Percentiles rank a stretch among this genome's conserved stretches.
phyloP scores from a whole-genome alignment of 2,888 invertebrate genomes.

The Cylloceria caligata region DNA sequence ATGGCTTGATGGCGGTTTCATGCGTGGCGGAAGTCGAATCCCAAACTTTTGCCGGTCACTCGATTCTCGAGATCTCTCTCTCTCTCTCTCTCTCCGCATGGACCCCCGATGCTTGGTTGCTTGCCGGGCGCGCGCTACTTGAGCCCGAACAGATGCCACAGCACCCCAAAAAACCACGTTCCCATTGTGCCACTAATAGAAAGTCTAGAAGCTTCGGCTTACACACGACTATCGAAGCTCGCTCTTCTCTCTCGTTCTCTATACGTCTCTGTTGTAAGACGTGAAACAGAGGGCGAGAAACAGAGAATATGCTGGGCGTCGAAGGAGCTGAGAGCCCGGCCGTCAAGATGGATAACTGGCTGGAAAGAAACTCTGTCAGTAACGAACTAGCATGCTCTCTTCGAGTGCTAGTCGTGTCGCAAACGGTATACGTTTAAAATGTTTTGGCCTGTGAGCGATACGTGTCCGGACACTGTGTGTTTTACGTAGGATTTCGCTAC shows the following conservation, averaged over 20 bases:
- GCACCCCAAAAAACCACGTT: constrained; percentile 78
- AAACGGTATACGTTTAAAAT: constrained; percentile 52
- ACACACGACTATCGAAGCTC: constrained; percentile 50
- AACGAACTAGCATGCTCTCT: constrained; percentile 20
- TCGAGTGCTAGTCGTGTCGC: constrained; percentile 45
- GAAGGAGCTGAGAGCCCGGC: constrained; percentile 38
- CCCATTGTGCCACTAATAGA: constrained; percentile 83
- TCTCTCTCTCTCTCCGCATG: constrained; percentile 11
- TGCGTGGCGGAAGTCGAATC: constrained; percentile 66
- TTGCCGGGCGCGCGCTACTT: constrained; percentile 78
- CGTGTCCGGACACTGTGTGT: constrained; percentile 29
- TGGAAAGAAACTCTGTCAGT: constrained; percentile 53
- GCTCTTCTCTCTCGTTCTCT: constrained; percentile 20
- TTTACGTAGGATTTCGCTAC: constrained; percentile 50
- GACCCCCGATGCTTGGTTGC: constrained; percentile 56
- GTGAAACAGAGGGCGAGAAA: constrained; percentile 39
- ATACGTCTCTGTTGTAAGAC: constrained; percentile 34
- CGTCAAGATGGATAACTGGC: constrained; percentile 60
- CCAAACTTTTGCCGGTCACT: constrained; percentile 42
- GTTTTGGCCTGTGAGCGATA: constrained; percentile 54
- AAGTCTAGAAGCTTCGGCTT: constrained; percentile 73
- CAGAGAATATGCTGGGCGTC: constrained; percentile 28
- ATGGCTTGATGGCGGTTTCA: constrained; percentile 18
- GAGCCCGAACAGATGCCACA: constrained; percentile 83
- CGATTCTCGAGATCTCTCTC: constrained; percentile 46